Conservation (phyloP, 2,113 vertebrate genomes). For the Menidia beryllina region DNA sequence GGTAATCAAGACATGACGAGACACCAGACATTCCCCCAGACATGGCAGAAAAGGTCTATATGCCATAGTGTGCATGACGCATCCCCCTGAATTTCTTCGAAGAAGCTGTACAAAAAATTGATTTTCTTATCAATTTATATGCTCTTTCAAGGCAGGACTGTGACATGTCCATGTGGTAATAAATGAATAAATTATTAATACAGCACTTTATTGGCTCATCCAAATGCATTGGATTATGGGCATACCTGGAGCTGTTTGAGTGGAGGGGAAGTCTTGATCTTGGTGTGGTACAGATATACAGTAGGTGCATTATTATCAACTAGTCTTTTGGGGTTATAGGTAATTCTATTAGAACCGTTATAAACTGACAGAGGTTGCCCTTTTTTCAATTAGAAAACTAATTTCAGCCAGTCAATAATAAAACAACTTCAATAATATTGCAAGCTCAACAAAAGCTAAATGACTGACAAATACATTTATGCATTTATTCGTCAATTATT, state of each 20-base stretch:
- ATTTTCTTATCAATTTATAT: slow-evolving; percentile 52
- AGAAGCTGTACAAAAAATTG: slow-evolving; percentile 47
- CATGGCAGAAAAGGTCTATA: slow-evolving; percentile 6
- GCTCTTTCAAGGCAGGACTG: slow-evolving; percentile 25
- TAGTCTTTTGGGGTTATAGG: neutral
- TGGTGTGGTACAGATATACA: neutral
- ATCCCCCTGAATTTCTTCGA: slow-evolving; percentile 21
- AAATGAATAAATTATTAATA: slow-evolving; percentile 77
- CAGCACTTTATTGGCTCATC: slow-evolving; percentile 56
- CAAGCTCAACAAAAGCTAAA: too few relatives aligned
- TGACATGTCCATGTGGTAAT: slow-evolving; percentile 48
- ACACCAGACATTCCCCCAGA: too few relatives aligned
- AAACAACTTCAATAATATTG: too few relatives aligned
- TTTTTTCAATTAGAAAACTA: too few relatives aligned
- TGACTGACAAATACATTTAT: too few relatives aligned
- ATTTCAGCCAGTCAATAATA: too few relatives aligned
- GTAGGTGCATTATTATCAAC: too few relatives aligned
- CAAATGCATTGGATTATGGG: slow-evolving; percentile 49
- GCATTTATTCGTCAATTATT: too few relatives aligned
- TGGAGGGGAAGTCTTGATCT: too few relatives aligned
- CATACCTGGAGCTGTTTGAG: neutral
- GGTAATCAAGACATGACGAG: too few relatives aligned
- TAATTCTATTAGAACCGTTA: neutral
- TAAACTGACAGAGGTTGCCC: neutral
- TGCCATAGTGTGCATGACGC: slow-evolving; percentile 8